A percentile compares a stretch with the other conserved stretches of the same genome.
phyloP scores from a whole-genome alignment of 2,888 invertebrate genomes.

The Aleiodes testaceus region DNA sequence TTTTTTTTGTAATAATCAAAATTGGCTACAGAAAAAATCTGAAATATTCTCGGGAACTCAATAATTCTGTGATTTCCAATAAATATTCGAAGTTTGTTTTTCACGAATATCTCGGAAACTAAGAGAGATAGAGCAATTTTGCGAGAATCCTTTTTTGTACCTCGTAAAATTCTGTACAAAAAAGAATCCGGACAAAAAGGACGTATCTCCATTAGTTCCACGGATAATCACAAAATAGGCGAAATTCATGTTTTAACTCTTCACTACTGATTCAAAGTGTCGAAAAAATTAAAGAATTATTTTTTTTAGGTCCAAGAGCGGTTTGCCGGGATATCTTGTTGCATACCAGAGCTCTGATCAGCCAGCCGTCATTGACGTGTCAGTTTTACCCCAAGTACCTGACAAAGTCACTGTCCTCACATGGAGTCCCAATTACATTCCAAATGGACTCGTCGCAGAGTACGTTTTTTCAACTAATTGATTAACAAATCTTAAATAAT shows the following conservation, averaged over 20 bases:
- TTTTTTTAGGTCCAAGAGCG: slow-evolving; percentile 79
- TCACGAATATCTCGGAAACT: too few relatives aligned
- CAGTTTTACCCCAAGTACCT: slow-evolving; percentile 74
- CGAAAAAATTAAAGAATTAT: slow-evolving; percentile 41
- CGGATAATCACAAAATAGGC: not conserved
- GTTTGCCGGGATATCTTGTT: slow-evolving; percentile 84
- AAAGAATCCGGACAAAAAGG: too few relatives aligned
- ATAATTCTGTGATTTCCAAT: too few relatives aligned
- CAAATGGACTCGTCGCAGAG: slow-evolving; percentile 71
- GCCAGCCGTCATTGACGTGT: slow-evolving; percentile 76
- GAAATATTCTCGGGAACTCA: too few relatives aligned
- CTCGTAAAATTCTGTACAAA: too few relatives aligned
- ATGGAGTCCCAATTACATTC: slow-evolving; percentile 75
- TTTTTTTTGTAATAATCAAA: too few relatives aligned
- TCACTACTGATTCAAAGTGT: slow-evolving; percentile 11
- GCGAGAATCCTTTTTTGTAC: too few relatives aligned
- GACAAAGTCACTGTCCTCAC: slow-evolving; percentile 78
- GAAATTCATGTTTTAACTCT: not conserved
- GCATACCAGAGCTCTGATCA: slow-evolving; percentile 79
- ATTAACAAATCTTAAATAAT: slow-evolving; percentile 24
- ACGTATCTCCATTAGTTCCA: too few relatives aligned
- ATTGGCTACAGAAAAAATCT: too few relatives aligned
- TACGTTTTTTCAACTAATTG: slow-evolving; percentile 62
- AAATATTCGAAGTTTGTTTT: too few relatives aligned
- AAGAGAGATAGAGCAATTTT: too few relatives aligned